Conservation (phyloP, 37 sponge, comb jelly and placozoan genomes). For the Agelas oroides region DNA sequence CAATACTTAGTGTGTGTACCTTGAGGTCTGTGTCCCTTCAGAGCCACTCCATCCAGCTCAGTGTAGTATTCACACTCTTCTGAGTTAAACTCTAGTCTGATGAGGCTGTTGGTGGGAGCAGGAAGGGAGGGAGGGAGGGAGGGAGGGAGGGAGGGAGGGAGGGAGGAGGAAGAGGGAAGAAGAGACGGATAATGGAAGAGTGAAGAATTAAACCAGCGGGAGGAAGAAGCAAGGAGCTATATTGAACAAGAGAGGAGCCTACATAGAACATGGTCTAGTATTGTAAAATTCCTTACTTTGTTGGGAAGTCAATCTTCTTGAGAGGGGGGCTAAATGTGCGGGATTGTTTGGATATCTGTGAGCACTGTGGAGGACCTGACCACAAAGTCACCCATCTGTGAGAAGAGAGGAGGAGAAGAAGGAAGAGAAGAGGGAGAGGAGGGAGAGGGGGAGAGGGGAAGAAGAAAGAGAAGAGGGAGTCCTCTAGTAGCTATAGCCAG, state of each 20-base stretch:
- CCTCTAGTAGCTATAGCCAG: no score
- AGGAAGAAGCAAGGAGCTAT: no score
- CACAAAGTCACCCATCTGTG: conserved; percentile 71
- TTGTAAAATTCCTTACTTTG: conserved; percentile 35
- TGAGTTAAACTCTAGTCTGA: conserved; percentile 79
- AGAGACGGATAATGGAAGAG: no score
- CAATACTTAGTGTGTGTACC: conserved; percentile 4
- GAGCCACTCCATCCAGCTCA: conserved; percentile 76
- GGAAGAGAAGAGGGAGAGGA: background rate
- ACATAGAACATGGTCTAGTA: no score
- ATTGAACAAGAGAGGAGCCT: no score
- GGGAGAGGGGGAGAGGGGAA: background rate
- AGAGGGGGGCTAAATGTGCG: conserved; percentile 66
- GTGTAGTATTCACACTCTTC: conserved; percentile 72
- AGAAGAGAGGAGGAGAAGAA: conserved; percentile 3
- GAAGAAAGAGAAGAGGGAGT: background rate
- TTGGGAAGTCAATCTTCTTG: conserved; percentile 75
- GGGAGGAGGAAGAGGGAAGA: background rate
- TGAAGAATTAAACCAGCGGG: no score
- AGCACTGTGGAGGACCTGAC: conserved; percentile 66
- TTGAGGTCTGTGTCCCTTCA: conserved; percentile 39
- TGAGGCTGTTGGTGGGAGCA: conserved; percentile 13
- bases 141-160: background rate
- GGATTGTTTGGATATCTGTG: background rate
- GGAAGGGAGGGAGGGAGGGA: background rate